Percentiles rank a stretch among this genome's conserved stretches.
phyloP scores from a whole-genome alignment of 2,797 vertebrate genomes.

The Rhinella marina region DNA sequence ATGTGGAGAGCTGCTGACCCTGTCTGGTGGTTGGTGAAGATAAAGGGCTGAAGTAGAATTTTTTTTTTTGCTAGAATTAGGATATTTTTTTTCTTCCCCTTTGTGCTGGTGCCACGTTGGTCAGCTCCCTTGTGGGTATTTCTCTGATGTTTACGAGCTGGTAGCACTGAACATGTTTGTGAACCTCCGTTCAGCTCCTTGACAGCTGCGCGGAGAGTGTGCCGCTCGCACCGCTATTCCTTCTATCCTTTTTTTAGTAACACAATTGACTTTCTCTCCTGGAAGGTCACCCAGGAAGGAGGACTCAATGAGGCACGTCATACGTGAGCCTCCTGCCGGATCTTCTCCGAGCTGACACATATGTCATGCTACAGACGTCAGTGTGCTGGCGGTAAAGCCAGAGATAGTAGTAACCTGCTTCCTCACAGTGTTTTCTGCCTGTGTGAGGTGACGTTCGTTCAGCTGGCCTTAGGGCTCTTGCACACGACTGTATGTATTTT shows the following conservation, averaged over 20 bases:
- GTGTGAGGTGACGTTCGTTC: not conserved
- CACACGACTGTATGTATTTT: too few species aligned
- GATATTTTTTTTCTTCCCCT: too few species aligned
- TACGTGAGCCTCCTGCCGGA: not conserved
- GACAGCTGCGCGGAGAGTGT: constrained; percentile 15
- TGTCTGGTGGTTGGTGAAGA: too few species aligned
- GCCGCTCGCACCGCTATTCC: not conserved
- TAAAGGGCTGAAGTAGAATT: too few species aligned
- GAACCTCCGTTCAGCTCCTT: not conserved
- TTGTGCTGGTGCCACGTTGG: not conserved
- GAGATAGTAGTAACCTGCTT: not conserved
- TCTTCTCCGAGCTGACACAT: not conserved
- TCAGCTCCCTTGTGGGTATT: not conserved
- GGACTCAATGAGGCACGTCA: not conserved
- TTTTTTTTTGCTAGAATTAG: not conserved
- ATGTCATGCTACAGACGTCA: not conserved
- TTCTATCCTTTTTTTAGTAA: constrained; percentile 46
- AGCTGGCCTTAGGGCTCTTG: too few species aligned
- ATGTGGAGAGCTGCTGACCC: too few species aligned
- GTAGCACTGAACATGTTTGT: too few species aligned
- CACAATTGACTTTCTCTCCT: constrained; percentile 53
- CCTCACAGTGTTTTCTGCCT: not conserved
- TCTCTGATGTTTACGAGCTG: not conserved
- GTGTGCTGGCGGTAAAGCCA: not conserved
- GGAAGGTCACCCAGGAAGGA: constrained; percentile 44